These are phyloP conservation scores for Pangasius sanitwongsei DNA, from an alignment of 2,797 vertebrate species.

Conservation along the genomic window DNA sequence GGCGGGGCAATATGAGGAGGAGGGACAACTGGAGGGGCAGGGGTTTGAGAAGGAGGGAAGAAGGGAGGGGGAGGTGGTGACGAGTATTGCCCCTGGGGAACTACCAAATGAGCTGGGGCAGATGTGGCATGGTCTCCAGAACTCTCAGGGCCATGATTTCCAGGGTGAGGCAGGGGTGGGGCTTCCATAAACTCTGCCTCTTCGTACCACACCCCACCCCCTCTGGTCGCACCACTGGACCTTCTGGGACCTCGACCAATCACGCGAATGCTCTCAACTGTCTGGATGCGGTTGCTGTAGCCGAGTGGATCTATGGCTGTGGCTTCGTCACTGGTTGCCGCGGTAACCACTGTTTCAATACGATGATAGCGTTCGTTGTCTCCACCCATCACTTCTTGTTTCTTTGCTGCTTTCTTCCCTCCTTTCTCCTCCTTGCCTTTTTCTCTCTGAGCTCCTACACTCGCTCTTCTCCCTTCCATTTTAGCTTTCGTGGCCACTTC, in stretches of 20 bases:
- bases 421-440: constrained; percentile 63
- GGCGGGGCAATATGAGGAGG: constrained; percentile 64
- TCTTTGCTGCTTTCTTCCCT: constrained; percentile 63
- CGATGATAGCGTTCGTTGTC: constrained; percentile 85
- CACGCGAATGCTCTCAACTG: constrained; percentile 91
- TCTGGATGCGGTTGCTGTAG: constrained; percentile 90
- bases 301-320: constrained; percentile 88
- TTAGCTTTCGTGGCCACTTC: constrained; percentile 64
- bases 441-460: constrained; percentile 62
- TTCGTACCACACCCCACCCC: constrained; percentile 78
- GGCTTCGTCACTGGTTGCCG: constrained; percentile 71
- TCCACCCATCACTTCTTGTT: constrained; percentile 30
- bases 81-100: constrained; percentile 69
- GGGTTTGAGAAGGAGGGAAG: constrained; percentile 57
- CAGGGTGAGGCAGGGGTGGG: constrained; percentile 61
- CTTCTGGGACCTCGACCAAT: constrained; percentile 81
- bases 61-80: constrained; percentile 67
- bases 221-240: constrained; percentile 65
- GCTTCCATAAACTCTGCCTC: constrained; percentile 77
- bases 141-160: constrained; percentile 61
- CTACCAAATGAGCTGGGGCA: constrained; percentile 61
- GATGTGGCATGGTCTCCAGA: constrained; percentile 54
- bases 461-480: constrained; percentile 66
- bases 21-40: constrained; percentile 56
- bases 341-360: constrained; percentile 91